Evolutionary conservation across 2,797 vertebrate species (phyloP), one percentile per base, ranked within the genome.

Genomic region (Pogonophryne albipinna): DNA sequence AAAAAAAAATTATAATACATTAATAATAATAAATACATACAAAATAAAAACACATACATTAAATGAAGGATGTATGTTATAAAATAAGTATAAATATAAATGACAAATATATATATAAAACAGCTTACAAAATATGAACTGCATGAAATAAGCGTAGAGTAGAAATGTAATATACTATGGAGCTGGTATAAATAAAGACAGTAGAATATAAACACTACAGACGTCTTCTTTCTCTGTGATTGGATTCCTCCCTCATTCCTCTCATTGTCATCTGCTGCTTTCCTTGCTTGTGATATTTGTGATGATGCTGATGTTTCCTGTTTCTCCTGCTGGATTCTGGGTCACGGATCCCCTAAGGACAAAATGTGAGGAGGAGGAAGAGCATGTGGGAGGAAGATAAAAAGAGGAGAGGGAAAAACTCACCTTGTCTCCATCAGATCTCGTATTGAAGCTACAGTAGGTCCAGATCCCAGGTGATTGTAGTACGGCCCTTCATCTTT

Each of bases 401-500:
- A 68, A 23, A 52, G 31, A 61, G 53, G 68, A 46, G 31, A 23
- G 17, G 20, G 14, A 41, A 34, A 68, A 52, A 85, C 95, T 95
- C 87, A 99, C 98, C 98, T 95, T 34, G 92, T 94, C 88, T 99
- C 98, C 98, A 99, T 99, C 87, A 98, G 94, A 71, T 95, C 94
- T 93, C 98, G 92, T 92, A 99, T 95, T 79, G 98, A 97, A 6
- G 96, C 95, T 23, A 99, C 96, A 0, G 96, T 97, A 68, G 97
- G 98, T 80, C 98, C 98, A 6, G 98, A 96, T 89, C 98, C 98
- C 90, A 99, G 94, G 91, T 99, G 98, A 81, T 98, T 99, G 90
- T 99, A 99, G 86, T 99, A 99, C 0, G 98, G 98, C 44, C 98
- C 98, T 92, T 99, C 98, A 3, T 99, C 98, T 93, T 99, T 99